phyloP scores from a whole-genome alignment of 2,797 vertebrate species.

The Notoglanidium macrostoma region DNA sequence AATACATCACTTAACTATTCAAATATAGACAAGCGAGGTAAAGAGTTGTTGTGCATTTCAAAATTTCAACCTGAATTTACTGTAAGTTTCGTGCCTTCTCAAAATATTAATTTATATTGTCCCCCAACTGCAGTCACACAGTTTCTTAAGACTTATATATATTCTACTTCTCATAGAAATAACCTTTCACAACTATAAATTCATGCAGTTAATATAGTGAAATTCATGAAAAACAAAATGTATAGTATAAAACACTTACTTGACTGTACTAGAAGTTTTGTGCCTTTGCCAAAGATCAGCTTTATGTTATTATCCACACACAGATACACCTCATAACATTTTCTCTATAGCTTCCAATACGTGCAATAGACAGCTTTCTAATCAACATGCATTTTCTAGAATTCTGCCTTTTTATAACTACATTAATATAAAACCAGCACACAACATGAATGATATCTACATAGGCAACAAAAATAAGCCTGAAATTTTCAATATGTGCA shows the following conservation, averaged over 20 bases:
- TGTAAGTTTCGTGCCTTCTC: conserved; percentile 46
- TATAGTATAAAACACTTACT: conserved; percentile 58
- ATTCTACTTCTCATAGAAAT: not conserved
- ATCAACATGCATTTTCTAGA: not conserved
- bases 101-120: conserved; percentile 53
- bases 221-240: not conserved
- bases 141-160: not conserved
- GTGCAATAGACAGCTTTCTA: not conserved
- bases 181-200: not conserved
- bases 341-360: not conserved
- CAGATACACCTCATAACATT: not conserved
- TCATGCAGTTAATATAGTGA: not conserved
- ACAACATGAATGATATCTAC: not conserved
- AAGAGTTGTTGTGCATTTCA: not conserved
- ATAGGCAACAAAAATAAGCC: too few species aligned
- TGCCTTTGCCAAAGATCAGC: conserved; percentile 58
- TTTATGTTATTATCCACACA: conserved; percentile 61
- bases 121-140: conserved; percentile 46
- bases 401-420: not conserved
- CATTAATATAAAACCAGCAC: not conserved
- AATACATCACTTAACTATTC: not conserved
- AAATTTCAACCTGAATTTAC: conserved; percentile 43
- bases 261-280: conserved; percentile 52
- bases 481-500: too few species aligned
- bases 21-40: not conserved